Conservation (phyloP, 2,888 invertebrate genomes). For the Ceraclea dissimilis region DNA sequence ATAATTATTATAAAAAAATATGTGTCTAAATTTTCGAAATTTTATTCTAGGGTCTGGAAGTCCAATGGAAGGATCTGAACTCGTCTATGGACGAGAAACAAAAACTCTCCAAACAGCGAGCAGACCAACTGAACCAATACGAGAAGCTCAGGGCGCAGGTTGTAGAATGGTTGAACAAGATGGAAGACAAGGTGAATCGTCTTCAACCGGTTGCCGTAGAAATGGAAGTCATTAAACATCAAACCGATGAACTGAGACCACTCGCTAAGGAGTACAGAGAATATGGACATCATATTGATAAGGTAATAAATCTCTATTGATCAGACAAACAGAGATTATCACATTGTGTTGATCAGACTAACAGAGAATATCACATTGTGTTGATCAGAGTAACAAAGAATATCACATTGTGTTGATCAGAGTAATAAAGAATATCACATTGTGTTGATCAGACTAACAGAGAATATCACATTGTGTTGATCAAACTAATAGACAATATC, state of each 20-base stretch:
- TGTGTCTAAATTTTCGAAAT: too few relatives aligned
- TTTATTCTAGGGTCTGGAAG: slow-evolving; percentile 57
- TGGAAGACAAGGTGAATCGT: slow-evolving; percentile 68
- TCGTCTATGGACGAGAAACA: slow-evolving; percentile 76
- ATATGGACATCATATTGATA: slow-evolving; percentile 77
- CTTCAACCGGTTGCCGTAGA: slow-evolving; percentile 84
- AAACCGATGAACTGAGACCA: slow-evolving; percentile 78
- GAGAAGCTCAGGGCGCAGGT: slow-evolving; percentile 77
- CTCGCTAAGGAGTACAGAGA: slow-evolving; percentile 84
- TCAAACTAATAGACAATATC: too few relatives aligned
- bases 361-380: too few relatives aligned
- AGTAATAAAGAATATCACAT: too few relatives aligned
- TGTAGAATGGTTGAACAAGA: slow-evolving; percentile 74
- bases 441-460: too few relatives aligned
- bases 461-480: too few relatives aligned
- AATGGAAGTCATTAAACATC: slow-evolving; percentile 73
- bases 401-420: too few relatives aligned
- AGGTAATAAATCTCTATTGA: too few relatives aligned
- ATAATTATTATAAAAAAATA: too few relatives aligned
- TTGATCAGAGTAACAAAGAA: too few relatives aligned
- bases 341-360: too few relatives aligned
- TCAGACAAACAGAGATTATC: too few relatives aligned
- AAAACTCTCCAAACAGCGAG: slow-evolving; percentile 71
- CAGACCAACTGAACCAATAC: slow-evolving; percentile 80
- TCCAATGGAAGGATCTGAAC: slow-evolving; percentile 83